Evolutionary conservation across 2,797 vertebrate genomes (phyloP).

Genomic region (Intellagama lesueurii): DNA sequence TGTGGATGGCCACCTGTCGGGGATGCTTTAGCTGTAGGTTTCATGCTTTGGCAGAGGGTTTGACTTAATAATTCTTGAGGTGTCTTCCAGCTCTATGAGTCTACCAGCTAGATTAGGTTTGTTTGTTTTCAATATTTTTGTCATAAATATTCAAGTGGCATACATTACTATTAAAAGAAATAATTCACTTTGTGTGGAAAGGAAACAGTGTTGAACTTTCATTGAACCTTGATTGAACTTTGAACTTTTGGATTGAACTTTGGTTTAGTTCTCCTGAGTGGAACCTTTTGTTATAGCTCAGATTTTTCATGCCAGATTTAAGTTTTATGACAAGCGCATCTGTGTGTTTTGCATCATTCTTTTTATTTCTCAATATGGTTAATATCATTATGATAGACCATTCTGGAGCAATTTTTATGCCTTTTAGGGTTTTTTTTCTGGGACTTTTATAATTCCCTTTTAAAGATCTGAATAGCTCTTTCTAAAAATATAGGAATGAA

Average conservation of each 20-base stretch:
- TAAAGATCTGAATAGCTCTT: neutral
- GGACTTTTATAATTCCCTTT: neutral
- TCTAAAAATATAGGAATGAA: neutral
- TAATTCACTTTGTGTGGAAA: neutral
- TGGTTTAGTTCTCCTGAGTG: neutral
- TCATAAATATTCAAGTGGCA: slow-evolving; percentile 4
- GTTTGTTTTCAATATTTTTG: neutral
- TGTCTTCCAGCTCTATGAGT: too few relatives aligned
- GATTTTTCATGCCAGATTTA: neutral
- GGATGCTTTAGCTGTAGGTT: too few relatives aligned
- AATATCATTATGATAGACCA: neutral
- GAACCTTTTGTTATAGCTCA: neutral
- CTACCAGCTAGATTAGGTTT: too few relatives aligned
- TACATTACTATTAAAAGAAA: neutral
- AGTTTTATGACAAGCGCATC: neutral
- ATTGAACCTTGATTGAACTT: too few relatives aligned
- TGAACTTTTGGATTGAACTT: too few relatives aligned
- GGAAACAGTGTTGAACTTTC: too few relatives aligned
- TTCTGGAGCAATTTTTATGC: neutral
- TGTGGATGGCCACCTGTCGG: too few relatives aligned
- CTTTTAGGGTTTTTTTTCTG: neutral
- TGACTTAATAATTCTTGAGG: too few relatives aligned
- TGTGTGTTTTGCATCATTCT: neutral
- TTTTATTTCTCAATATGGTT: neutral
- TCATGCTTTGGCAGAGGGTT: too few relatives aligned